phyloP scores from a whole-genome alignment of 2,888 invertebrate genomes.

The Polydrusus cervinus region DNA sequence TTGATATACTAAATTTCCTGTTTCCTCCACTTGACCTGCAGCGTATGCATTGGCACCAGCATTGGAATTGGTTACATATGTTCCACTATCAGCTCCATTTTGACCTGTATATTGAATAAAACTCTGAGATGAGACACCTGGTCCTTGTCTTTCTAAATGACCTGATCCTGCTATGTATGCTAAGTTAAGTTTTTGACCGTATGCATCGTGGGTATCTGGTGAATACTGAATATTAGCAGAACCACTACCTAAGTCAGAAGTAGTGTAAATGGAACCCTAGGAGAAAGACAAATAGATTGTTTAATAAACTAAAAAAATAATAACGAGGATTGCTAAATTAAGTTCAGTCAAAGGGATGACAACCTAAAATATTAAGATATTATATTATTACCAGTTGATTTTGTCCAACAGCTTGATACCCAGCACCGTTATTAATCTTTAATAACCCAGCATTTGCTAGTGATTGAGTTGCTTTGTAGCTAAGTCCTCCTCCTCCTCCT shows the following conservation, averaged over 20 bases:
- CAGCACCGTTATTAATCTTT: constrained; percentile 52
- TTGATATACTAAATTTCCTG: constrained; percentile 13
- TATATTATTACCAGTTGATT: neutral
- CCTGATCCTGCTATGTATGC: constrained; percentile 16
- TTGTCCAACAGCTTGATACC: constrained; percentile 28
- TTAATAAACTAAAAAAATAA: too few relatives aligned
- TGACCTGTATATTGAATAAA: constrained; percentile 5
- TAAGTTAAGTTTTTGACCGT: neutral
- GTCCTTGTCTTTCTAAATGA: neutral
- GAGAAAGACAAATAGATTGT: neutral
- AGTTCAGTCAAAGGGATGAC: too few relatives aligned
- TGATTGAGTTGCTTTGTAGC: constrained; percentile 59
- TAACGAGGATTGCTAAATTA: too few relatives aligned
- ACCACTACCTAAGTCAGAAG: constrained; percentile 1
- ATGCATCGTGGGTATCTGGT: neutral
- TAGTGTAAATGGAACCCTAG: constrained; percentile 8
- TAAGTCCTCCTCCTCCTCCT: constrained; percentile 56
- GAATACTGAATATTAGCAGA: constrained; percentile 11
- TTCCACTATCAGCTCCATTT: neutral
- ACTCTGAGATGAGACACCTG: constrained; percentile 1
- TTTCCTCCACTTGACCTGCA: constrained; percentile 3
- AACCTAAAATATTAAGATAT: too few relatives aligned
- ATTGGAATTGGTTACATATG: neutral
- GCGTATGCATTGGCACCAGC: neutral
- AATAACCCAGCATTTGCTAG: constrained; percentile 62